Percentiles rank a stretch among this genome's conserved stretches.
These are phyloP conservation scores for Alcedo atthis DNA, from an alignment of 2,797 vertebrate genomes.

Conservation along the genomic window DNA sequence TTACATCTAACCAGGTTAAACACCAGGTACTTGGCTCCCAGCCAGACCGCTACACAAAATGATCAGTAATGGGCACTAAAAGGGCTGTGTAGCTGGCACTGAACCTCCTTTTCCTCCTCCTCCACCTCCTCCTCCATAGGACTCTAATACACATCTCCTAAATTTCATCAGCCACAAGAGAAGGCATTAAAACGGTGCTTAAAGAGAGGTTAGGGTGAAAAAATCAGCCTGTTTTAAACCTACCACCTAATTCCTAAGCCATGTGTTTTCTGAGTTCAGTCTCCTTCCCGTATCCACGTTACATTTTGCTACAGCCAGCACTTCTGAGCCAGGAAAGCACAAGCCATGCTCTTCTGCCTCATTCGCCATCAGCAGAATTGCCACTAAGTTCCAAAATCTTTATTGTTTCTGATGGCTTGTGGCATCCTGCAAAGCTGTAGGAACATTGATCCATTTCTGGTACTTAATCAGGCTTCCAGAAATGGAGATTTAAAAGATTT, in stretches of 20 bases:
- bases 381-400: slow-evolving; percentile 35
- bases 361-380: background rate
- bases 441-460: background rate
- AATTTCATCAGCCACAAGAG: slow-evolving; percentile 13
- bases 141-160: background rate
- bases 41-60: slow-evolving; percentile 29
- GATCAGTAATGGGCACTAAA: slow-evolving; percentile 57
- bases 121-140: background rate
- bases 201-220: slow-evolving; percentile 17
- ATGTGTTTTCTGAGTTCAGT: slow-evolving; percentile 1
- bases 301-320: background rate
- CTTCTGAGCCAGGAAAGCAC: slow-evolving; percentile 14
- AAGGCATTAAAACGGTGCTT: background rate
- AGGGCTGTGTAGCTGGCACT: slow-evolving; percentile 46
- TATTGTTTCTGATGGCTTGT: slow-evolving; percentile 5
- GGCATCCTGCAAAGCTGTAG: background rate
- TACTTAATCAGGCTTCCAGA: background rate
- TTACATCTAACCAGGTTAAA: slow-evolving; percentile 66
- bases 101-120: slow-evolving; percentile 9
- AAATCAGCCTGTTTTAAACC: background rate
- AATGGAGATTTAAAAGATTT: background rate
- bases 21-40: slow-evolving; percentile 38
- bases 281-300: background rate
- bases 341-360: slow-evolving; percentile 12
- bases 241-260: background rate